Evolutionary conservation across 1,140 invertebrate species (phyloP), one percentile per base, ranked within the genome.

Genomic region (Saccostrea glomerata): DNA sequence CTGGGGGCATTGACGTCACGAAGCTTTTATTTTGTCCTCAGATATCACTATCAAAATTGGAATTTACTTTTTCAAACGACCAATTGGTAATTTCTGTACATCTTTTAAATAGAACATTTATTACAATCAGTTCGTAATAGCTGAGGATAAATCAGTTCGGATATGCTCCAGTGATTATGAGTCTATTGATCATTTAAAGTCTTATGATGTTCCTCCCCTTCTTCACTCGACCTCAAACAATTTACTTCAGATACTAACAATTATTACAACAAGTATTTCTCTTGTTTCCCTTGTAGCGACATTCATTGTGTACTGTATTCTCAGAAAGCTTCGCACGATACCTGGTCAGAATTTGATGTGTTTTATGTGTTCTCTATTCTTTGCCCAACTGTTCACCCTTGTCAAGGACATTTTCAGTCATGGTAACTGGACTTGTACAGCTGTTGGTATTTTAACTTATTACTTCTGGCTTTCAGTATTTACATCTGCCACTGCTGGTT

Each of bases 401-500:
- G 1, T 85, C n/a, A 63, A 58, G 13, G 30, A 23, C 5, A 11
- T 60, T 30, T 36, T 40, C 17, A 20, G 0, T 9, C 25, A 4
- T 12, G 17, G 30, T 60, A 60, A 2, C 15, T n/a, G 12, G 25
- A n/a, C 15, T 6, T 85, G 84, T 63, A 30, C 20, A 60, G 58
- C 15, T 25, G 20, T 85, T 23, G 84, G 84, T 17, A 85, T 85
- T 36, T 58, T 85, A 20, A 56, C 23, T 12, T 56, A 85, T 20
- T 85, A 60, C 25, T 60, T 63, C 30, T 85, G 84, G 84, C 6
- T 85, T 13, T 58, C 84, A 11, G n/a, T 63, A 25, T 85, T 85
- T 60, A 63, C 56, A 0, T 23, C 6, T 60, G 23, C 55, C 17
- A 54, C 12, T 17, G 23, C 30, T 12, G 63, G 84, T 30, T 60